phyloP scores from a whole-genome alignment of 2,888 invertebrate genomes.

The Allophyes oxyacanthae region DNA sequence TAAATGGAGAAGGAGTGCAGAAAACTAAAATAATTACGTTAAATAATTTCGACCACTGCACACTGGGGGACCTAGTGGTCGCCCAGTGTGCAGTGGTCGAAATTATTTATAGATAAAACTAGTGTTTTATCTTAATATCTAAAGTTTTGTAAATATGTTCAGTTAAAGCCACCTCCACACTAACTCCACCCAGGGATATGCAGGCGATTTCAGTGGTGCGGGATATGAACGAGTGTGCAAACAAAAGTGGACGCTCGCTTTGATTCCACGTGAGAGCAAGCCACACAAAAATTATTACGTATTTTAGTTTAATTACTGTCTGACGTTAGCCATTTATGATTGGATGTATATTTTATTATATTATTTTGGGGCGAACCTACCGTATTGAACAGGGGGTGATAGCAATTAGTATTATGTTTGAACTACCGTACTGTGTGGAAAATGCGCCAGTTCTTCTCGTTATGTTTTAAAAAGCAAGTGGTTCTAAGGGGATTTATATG shows the following conservation, averaged over 20 bases:
- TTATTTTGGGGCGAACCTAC: conserved; percentile 3
- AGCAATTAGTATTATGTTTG: too few relatives aligned
- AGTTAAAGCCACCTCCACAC: conserved; percentile 65
- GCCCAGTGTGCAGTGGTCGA: too few relatives aligned
- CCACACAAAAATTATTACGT: conserved; percentile 63
- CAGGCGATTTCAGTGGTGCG: conserved; percentile 74
- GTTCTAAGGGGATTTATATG: too few relatives aligned
- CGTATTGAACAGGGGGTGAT: neutral
- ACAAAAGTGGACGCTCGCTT: conserved; percentile 76
- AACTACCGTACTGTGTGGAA: too few relatives aligned
- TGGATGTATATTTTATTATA: conserved; percentile 1
- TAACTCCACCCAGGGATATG: conserved; percentile 68
- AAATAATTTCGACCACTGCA: too few relatives aligned
- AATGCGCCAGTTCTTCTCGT: too few relatives aligned
- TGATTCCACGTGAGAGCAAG: conserved; percentile 70
- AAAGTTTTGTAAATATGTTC: conserved; percentile 4
- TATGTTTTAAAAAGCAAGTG: too few relatives aligned
- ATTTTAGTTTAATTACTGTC: conserved; percentile 57
- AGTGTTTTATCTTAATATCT: too few relatives aligned
- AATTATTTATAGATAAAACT: too few relatives aligned
- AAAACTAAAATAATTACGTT: too few relatives aligned
- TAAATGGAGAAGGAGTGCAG: too few relatives aligned
- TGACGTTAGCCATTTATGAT: conserved; percentile 25
- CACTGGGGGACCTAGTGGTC: too few relatives aligned
- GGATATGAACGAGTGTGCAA: conserved; percentile 86